A percentile compares a stretch with the other conserved stretches of the same genome.
Conservation (phyloP, 2,888 invertebrate species). For the Ophonus ardosiacus region DNA sequence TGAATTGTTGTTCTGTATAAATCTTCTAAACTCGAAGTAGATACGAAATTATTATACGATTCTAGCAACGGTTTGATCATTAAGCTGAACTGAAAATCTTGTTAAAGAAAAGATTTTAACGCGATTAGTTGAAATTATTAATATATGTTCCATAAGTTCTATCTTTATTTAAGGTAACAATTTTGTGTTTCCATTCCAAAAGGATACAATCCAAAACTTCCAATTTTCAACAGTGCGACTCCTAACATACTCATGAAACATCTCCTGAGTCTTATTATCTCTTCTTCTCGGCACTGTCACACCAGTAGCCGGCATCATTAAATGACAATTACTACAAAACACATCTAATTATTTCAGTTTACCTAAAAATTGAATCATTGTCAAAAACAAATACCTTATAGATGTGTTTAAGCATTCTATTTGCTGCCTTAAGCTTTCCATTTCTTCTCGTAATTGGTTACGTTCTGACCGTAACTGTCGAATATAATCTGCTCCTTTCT, state of each 20-base stretch:
- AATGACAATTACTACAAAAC: conserved; percentile 90
- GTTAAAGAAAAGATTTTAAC: conserved; percentile 56
- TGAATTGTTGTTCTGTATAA: conserved; percentile 93
- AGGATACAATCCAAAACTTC: conserved; percentile 99
- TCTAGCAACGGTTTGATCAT: conserved; percentile 93
- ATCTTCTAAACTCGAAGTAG: conserved; percentile 93
- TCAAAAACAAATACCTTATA: conserved; percentile 83
- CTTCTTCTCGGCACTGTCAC: conserved; percentile 94
- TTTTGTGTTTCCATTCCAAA: too few species aligned
- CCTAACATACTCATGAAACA: conserved; percentile 95
- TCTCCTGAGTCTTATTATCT: conserved; percentile 93
- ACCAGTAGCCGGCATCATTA: conserved; percentile 95
- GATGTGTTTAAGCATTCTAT: conserved; percentile 94
- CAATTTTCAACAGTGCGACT: conserved; percentile 92
- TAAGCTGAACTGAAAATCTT: conserved; percentile 87
- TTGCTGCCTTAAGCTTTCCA: conserved; percentile 90
- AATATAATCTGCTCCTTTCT: conserved; percentile 97
- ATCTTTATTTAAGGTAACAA: too few species aligned
- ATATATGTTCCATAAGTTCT: too few species aligned
- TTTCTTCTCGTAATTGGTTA: conserved; percentile 91
- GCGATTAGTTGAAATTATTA: conserved; percentile 51
- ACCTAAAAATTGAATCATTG: not conserved
- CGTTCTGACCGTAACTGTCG: conserved; percentile 91
- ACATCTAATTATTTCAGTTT: conserved; percentile 51
- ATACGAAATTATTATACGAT: conserved; percentile 94